Percentiles rank a stretch among this genome's conserved stretches.
Evolutionary conservation across 2,797 vertebrate genomes (phyloP).

Genomic region (Cryptoblepharus egeriae): DNA sequence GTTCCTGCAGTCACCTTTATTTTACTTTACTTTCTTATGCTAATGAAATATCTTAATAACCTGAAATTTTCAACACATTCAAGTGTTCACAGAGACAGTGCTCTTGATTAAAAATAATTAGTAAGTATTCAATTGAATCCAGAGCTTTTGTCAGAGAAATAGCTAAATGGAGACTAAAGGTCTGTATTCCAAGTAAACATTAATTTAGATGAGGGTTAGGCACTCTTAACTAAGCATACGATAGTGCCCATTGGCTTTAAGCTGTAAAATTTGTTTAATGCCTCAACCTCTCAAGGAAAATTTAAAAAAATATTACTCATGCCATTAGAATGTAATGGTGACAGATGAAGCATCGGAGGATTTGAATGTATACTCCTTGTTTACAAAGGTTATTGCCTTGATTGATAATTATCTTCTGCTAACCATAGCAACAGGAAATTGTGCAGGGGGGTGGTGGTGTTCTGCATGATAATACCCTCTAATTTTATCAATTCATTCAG

Average conservation of each 20-base stretch:
- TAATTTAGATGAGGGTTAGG: not conserved
- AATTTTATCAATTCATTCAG: constrained; percentile 41
- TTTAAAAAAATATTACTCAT: constrained; percentile 45
- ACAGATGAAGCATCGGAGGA: constrained; percentile 21
- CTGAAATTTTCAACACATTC: not conserved
- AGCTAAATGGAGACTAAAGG: constrained; percentile 37
- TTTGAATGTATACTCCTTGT: constrained; percentile 20
- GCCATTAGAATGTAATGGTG: constrained; percentile 31
- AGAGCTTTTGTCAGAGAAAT: constrained; percentile 42
- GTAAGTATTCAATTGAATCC: not conserved
- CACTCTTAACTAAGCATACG: not conserved
- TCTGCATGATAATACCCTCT: constrained; percentile 27
- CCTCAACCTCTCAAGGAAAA: constrained; percentile 34
- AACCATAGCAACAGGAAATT: not conserved
- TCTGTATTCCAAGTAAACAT: constrained; percentile 51
- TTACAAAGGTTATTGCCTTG: not conserved
- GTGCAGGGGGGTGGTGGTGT: constrained; percentile 23
- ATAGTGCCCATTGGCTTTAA: constrained; percentile 25
- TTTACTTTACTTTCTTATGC: constrained; percentile 13
- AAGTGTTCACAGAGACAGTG: constrained; percentile 25
- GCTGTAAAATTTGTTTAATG: constrained; percentile 47
- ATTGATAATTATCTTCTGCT: constrained; percentile 5
- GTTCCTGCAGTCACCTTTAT: constrained; percentile 27
- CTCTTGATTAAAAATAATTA: constrained; percentile 55
- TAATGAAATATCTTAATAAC: constrained; percentile 27